Base-by-base conservation (phyloP, 2,888 invertebrate genomes). In the Dioctria linearis region DNA sequence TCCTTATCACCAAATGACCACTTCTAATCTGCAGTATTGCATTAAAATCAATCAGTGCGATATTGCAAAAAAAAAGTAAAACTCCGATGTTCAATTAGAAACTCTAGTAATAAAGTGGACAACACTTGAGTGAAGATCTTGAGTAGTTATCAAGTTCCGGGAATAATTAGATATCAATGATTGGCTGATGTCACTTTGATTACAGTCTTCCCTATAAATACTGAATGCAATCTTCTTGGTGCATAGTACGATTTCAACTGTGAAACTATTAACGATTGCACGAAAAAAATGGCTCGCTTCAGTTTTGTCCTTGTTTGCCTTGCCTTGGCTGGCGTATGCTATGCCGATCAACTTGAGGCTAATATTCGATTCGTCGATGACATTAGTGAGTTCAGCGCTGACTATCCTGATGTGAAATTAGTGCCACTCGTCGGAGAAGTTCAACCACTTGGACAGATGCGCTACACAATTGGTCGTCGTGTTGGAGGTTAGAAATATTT, bases 311-410 rank as follows among this genome's bases (percentile, higher is more conserved):
- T 73, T n/a, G 57, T 13, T 42, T 73, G 54, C 25, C 8, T 57
- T n/a, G 57, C 51, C 5, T 59, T 73, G 57, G 59, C 73, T 42
- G 73, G 40, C 8, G 57, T 40, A 5, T 69, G 69, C 37, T n/a
- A 39, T 13, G 59, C 73, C 5, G 73, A 73, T 8, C 39, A 54
- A 40, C 43, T 73, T n/a, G 8, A 73, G 13, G 42, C 57, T 42
- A 25, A 13, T n/a, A 42, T 80, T 39, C 76, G 80, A 66, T 25
- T 82, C 9, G 76, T 80, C 39, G 75, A 80, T 9, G 79, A 79
- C 9, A 79, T 82, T 54, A 63, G 65, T 8, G 54, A 78, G 40
- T 82, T 73, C 39, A 54, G 51, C 8, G 61, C 65, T 5, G n/a
- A 54, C 4, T 63, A 82, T 78, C 79, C 80, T 40, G 69, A 78